Evolutionary conservation across 2,113 vertebrate genomes (phyloP).

Genomic region (Sigmodon hispidus): DNA sequence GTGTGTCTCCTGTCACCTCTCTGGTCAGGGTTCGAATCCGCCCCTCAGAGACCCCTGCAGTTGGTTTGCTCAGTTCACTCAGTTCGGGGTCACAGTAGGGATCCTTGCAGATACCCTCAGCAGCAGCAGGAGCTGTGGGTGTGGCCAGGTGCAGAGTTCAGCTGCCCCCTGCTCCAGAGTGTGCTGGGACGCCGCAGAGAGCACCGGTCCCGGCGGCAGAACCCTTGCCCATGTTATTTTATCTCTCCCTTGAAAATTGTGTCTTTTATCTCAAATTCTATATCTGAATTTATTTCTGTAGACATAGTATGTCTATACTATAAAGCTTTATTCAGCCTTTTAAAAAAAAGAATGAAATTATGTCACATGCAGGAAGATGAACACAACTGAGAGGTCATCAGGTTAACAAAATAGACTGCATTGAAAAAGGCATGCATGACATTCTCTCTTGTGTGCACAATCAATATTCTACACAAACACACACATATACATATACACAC

Average conservation of each 20-base stretch:
- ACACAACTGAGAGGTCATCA: not conserved
- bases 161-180: too few relatives aligned
- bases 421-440: not conserved
- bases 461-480: not conserved
- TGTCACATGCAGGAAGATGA: not conserved
- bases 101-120: too few relatives aligned
- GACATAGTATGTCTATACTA: not conserved
- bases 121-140: too few relatives aligned
- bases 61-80: too few relatives aligned
- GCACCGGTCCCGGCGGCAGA: too few relatives aligned
- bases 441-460: not conserved
- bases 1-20: too few relatives aligned
- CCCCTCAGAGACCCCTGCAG: too few relatives aligned
- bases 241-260: not conserved
- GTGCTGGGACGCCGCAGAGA: too few relatives aligned
- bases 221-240: not conserved
- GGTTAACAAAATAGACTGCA: not conserved
- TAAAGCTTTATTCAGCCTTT: not conserved
- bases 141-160: too few relatives aligned
- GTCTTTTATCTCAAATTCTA: constrained; percentile 13
- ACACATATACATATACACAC: not conserved
- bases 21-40: too few relatives aligned
- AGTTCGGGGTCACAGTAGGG: too few relatives aligned
- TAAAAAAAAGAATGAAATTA: not conserved
- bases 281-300: constrained; percentile 43